These are phyloP conservation scores for Cerceris ruficornis DNA, from an alignment of 2,888 invertebrate species.

Conservation along the genomic window DNA sequence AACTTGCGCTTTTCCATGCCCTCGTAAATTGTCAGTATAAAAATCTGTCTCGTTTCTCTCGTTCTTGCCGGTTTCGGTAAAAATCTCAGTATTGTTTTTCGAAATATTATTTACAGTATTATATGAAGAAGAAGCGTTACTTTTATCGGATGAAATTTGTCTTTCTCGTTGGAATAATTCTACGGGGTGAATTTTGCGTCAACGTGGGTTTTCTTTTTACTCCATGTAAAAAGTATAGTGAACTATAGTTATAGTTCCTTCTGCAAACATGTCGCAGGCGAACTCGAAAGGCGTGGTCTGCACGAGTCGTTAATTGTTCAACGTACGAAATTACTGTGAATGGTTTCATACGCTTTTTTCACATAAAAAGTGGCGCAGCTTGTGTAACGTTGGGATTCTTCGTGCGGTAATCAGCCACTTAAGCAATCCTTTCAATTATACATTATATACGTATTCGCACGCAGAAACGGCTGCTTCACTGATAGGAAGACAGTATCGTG, in stretches of 20 bases:
- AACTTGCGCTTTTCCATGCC: not conserved
- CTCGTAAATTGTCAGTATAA: not conserved
- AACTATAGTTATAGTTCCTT: too few relatives aligned
- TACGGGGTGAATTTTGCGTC: too few relatives aligned
- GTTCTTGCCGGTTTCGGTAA: not conserved
- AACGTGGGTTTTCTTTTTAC: too few relatives aligned
- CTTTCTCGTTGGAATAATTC: too few relatives aligned
- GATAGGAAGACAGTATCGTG: not conserved
- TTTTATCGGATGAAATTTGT: too few relatives aligned
- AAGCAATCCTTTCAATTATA: slow-evolving; percentile 17
- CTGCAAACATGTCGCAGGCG: too few relatives aligned
- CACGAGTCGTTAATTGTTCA: slow-evolving; percentile 6
- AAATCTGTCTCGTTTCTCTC: not conserved
- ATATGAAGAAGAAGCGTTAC: too few relatives aligned
- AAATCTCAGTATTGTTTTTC: not conserved
- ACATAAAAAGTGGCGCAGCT: slow-evolving; percentile 33
- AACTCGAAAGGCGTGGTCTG: not conserved
- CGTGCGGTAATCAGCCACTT: slow-evolving; percentile 22
- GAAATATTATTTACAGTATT: too few relatives aligned
- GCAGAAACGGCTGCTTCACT: slow-evolving; percentile 5
- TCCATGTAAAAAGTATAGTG: too few relatives aligned
- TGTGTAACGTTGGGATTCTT: slow-evolving; percentile 29
- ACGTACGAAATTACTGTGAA: slow-evolving; percentile 23
- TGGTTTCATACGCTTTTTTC: slow-evolving; percentile 30
- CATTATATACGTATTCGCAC: slow-evolving; percentile 16